Evolutionary conservation across 2,113 vertebrate genomes (phyloP), one percentile per base, ranked within the genome.

Genomic region (Panthera uncia): DNA sequence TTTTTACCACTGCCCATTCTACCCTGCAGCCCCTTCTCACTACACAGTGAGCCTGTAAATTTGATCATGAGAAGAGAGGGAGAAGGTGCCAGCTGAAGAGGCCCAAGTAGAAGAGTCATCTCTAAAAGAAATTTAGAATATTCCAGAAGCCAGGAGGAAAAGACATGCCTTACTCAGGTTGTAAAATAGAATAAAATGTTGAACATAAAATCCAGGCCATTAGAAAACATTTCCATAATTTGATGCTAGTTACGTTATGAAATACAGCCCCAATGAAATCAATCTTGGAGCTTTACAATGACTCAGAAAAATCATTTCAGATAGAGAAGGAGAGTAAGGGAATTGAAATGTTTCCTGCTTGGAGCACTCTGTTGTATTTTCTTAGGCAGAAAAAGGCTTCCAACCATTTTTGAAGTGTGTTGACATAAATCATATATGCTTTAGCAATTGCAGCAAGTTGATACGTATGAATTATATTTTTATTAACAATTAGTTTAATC

Each of bases 191-290:
- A 90, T 71, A 85, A 78, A 96, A 95, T 79, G 38, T 63, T 68
- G 41, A 94, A 94, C 74, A 69, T 76, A 85, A 97, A 94, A 92
- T 79, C 55, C 48, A 89, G 50, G 61, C 38, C 91, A 73, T 91
- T 87, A 78, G 91, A 89, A 85, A 96, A 95, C 76, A 74, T 89
- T 86, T 96, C 68, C 63, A 93, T 86, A 97, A 82, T 92, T 85
- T 85, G 88, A 93, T 87, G 66, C 38, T 94, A 94, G 76, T 91
- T 82, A 36, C 66, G 13, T 93, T 61, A 80, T 87, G 73, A 98
- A 97, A 95, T 94, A 76, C 2, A 74, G n/a, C 33, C 36, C 79
- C 68, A 92, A 11, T 74, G 48, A 97, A 97, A 89, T 93, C 55
- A 74, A 33, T 87, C 71, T 97, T 83, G 65, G 0, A 8, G 27